A percentile compares a stretch with the other conserved stretches of the same genome.
phyloP scores from a whole-genome alignment of 2,797 vertebrate genomes.

The Tragelaphus eurycerus region DNA sequence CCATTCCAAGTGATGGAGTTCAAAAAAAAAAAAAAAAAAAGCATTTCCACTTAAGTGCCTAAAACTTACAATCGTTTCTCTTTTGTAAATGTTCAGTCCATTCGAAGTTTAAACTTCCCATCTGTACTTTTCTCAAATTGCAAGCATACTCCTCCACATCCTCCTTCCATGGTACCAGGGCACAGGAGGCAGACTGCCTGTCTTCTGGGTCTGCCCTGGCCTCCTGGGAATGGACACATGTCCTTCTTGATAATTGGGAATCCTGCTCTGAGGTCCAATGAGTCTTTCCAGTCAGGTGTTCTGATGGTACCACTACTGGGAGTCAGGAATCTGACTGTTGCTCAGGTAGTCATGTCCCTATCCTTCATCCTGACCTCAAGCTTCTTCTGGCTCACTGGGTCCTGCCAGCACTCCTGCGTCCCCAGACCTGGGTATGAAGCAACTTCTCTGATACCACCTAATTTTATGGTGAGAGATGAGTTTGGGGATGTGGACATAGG shows the following conservation, averaged over 20 bases:
- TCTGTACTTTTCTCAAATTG: not conserved
- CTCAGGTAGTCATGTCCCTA: not conserved
- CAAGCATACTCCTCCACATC: not conserved
- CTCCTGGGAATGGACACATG: not conserved
- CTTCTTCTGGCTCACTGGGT: not conserved
- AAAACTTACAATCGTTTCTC: slow-evolving; percentile 49
- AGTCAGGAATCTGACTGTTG: not conserved
- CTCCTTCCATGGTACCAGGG: not conserved
- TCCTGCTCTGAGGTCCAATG: not conserved
- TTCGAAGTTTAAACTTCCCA: not conserved
- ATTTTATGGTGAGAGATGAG: not conserved
- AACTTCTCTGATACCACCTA: not conserved
- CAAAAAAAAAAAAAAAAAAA: not conserved
- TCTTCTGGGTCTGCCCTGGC: not conserved
- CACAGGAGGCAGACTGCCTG: not conserved
- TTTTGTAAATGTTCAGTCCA: slow-evolving; percentile 35
- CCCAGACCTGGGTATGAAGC: not conserved
- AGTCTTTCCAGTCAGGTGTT: not conserved
- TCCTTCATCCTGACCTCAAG: not conserved
- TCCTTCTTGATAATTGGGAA: not conserved
- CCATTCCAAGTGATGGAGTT: not conserved
- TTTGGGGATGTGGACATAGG: not conserved
- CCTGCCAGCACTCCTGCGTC: too few relatives aligned
- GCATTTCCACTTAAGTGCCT: slow-evolving; percentile 24
- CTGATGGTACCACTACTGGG: not conserved